These are phyloP conservation scores for Bombylius major DNA, from an alignment of 2,888 invertebrate genomes.

Conservation along the genomic window DNA sequence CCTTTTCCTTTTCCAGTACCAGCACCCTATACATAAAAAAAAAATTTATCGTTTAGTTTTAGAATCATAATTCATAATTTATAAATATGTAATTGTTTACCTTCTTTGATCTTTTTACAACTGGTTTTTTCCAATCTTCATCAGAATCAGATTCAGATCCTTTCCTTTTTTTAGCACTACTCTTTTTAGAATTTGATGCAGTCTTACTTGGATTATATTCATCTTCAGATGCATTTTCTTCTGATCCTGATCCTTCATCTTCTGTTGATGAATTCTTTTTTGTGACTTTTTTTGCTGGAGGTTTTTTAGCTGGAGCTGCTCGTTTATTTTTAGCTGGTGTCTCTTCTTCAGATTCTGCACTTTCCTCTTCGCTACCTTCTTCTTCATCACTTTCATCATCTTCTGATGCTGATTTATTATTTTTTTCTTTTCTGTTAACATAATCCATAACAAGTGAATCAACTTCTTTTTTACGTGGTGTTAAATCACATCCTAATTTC, in stretches of 20 bases:
- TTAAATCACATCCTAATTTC: slow-evolving; percentile 61
- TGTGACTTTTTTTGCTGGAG: slow-evolving; percentile 12
- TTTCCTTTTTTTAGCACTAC: slow-evolving; percentile 35
- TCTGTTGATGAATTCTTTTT: slow-evolving; percentile 19
- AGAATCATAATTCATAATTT: not conserved
- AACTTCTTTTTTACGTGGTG: slow-evolving; percentile 71
- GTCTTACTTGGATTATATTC: slow-evolving; percentile 43
- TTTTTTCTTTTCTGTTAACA: slow-evolving; percentile 37
- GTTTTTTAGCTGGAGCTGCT: slow-evolving; percentile 38
- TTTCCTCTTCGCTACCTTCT: slow-evolving; percentile 25
- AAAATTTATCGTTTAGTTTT: not conserved
- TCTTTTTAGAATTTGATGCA: slow-evolving; percentile 32
- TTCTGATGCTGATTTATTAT: slow-evolving; percentile 20
- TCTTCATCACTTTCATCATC: slow-evolving; percentile 23
- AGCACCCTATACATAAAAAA: not conserved
- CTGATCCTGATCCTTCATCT: slow-evolving; percentile 34
- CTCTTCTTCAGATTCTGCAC: slow-evolving; percentile 7
- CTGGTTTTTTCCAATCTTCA: slow-evolving; percentile 54
- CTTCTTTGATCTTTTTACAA: slow-evolving; percentile 30
- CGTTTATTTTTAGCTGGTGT: slow-evolving; percentile 29
- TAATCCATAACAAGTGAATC: slow-evolving; percentile 77
- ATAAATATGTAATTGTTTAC: not conserved
- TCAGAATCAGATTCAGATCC: slow-evolving; percentile 55
- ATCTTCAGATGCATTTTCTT: slow-evolving; percentile 41
- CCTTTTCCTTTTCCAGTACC: slow-evolving; percentile 44